These are phyloP conservation scores for Tiaroga cobitis DNA, from an alignment of 2,797 vertebrate species.

Conservation along the genomic window DNA sequence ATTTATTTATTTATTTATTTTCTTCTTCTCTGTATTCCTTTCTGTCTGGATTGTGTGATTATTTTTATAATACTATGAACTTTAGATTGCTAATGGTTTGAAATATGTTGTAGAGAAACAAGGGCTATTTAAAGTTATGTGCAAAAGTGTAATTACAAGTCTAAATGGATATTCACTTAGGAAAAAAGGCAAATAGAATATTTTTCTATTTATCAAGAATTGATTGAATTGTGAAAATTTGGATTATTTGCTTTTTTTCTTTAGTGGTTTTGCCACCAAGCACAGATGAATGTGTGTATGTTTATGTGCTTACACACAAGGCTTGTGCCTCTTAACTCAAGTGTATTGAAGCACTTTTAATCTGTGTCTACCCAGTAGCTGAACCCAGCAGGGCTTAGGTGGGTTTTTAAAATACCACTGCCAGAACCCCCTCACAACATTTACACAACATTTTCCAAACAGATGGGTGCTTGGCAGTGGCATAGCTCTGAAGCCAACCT, in stretches of 20 bases:
- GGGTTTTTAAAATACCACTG: constrained; percentile 38
- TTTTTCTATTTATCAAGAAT: background rate
- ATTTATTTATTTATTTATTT: background rate
- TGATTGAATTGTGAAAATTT: background rate
- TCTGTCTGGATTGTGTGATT: background rate
- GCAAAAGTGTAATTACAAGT: background rate
- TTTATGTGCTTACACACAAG: background rate
- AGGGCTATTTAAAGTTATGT: background rate
- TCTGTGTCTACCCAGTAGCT: constrained; percentile 55
- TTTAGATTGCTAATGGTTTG: too few species aligned
- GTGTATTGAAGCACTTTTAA: constrained; percentile 48
- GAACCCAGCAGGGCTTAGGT: constrained; percentile 44
- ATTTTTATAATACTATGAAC: background rate
- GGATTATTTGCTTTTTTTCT: background rate
- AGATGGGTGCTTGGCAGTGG: constrained; percentile 43
- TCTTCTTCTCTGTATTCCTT: background rate
- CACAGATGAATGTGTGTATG: background rate
- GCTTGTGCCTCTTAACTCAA: background rate
- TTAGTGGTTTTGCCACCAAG: background rate
- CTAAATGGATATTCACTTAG: background rate
- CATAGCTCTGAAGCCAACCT: constrained; percentile 17
- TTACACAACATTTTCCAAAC: constrained; percentile 44
- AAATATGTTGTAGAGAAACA: too few species aligned
- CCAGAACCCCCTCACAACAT: constrained; percentile 34
- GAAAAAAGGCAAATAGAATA: background rate